Evolutionary conservation across 2,888 invertebrate species (phyloP).

Genomic region (Steinernema carpocapsae): DNA sequence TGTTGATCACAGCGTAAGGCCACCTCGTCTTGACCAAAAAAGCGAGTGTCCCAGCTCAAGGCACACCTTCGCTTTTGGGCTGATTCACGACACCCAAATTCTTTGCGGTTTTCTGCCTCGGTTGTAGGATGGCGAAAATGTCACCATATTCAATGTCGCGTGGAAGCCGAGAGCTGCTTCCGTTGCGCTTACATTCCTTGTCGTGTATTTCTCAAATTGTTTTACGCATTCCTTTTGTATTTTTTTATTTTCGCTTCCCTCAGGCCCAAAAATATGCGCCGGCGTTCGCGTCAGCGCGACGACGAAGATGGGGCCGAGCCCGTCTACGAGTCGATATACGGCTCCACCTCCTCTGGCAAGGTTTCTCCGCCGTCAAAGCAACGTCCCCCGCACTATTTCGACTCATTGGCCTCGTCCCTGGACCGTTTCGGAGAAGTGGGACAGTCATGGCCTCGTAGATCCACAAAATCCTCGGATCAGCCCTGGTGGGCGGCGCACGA

Average conservation of each 20-base stretch:
- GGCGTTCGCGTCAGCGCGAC: slow-evolving; percentile 27
- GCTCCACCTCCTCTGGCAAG: slow-evolving; percentile 8
- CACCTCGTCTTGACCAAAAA: neutral
- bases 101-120: neutral
- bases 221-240: no score
- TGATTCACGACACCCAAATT: slow-evolving; percentile 5
- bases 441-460: slow-evolving; percentile 8
- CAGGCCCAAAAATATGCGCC: neutral
- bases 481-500: slow-evolving; percentile 24
- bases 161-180: neutral
- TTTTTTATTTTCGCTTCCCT: no score
- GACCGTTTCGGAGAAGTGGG: no score
- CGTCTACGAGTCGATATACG: neutral
- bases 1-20: neutral
- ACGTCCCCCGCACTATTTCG: slow-evolving; percentile 1
- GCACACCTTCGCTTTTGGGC: neutral
- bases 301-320: neutral
- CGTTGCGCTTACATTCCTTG: neutral
- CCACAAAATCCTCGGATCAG: neutral
- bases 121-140: neutral
- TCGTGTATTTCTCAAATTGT: neutral
- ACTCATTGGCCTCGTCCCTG: neutral
- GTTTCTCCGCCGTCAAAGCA: slow-evolving; percentile 32
- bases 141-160: neutral
- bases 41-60: neutral